phyloP scores from a whole-genome alignment of 1,140 invertebrate genomes.

The Drosophila asahinai region DNA sequence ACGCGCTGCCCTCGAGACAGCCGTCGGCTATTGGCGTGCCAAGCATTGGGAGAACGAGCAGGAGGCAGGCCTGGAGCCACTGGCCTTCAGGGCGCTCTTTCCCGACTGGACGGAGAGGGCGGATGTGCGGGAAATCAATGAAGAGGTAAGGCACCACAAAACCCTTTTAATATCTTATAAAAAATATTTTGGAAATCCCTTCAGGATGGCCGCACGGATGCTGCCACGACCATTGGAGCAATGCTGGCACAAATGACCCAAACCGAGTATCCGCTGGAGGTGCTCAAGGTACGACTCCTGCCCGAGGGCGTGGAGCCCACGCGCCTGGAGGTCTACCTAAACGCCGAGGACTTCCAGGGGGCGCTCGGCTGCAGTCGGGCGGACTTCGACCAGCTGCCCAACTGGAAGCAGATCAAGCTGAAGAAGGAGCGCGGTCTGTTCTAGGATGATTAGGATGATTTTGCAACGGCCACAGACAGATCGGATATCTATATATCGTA shows the following conservation, averaged over 20 bases:
- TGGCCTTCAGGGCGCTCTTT: conserved; percentile 93
- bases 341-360: conserved; percentile 92
- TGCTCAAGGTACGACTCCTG: conserved; percentile 92
- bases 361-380: conserved; percentile 92
- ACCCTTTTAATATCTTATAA: not conserved
- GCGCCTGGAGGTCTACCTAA: conserved; percentile 93
- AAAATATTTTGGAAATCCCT: conserved; percentile 6
- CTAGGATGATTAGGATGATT: conserved; percentile 85
- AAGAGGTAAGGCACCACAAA: conserved; percentile 86
- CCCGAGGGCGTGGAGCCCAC: conserved; percentile 96
- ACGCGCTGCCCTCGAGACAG: conserved; percentile 92
- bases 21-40: conserved; percentile 90
- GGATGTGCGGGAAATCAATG: conserved; percentile 91
- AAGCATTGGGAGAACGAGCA: conserved; percentile 77
- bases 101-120: conserved; percentile 92
- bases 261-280: conserved; percentile 91
- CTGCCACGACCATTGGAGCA: conserved; percentile 87
- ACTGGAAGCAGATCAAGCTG: conserved; percentile 95
- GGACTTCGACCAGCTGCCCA: conserved; percentile 93
- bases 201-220: conserved; percentile 89
- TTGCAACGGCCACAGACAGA: conserved; percentile 52
- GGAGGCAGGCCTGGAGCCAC: conserved; percentile 93
- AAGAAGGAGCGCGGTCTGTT: conserved; percentile 96
- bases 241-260: conserved; percentile 91
- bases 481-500: conserved; percentile 27